Base-by-base conservation (phyloP, 2,888 invertebrate species). In the Spisula subtruncata region DNA sequence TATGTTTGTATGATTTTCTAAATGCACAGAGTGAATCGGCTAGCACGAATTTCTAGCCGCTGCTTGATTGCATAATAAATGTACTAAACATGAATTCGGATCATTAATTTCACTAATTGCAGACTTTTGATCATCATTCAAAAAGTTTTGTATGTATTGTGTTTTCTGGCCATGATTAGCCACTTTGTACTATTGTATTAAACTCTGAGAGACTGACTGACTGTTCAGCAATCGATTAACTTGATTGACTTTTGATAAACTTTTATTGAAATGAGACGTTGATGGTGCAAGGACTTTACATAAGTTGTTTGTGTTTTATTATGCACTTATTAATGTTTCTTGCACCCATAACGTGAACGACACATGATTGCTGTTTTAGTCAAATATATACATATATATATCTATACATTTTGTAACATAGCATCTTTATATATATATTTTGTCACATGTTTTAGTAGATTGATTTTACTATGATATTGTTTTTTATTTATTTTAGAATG, bases 401-500 rank as follows among this genome's bases (percentile, higher is more conserved):
- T 51, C 56, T 51, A 82, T 82, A 82, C 54, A n/a, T 54, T 32
- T 82, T 56, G 54, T 82, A 48, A 48, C 48, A 48, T 48, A 48
- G 46, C 35, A 81, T 81, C 46, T 25, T 51, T 46, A 81, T 46
- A 75, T 75, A n/a, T n/a, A 51, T 81, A 81, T 81, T 81, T 48
- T 81, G 46, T 81, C 81, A 81, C 48, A 81, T 81, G 81, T 81
- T 81, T n/a, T 75, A 75, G 75, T 75, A 75, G 75, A 75, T 35
- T 75, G 29, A 35, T 46, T 35, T 81, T 81, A 25, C 35, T 81
- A 81, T 81, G 75, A 75, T 75, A 84, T 84, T 75, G 48, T 54
- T 81, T 85, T n/a, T 83, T 83, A 88, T 87, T 90, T 88, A 90
- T 84, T 87, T 85, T 91, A 89, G 60, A 60, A 81, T 66, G 79